Evolutionary conservation across 2,888 invertebrate genomes (phyloP), one percentile per base, ranked within the genome.

Genomic region (Bombyx huttoni): DNA sequence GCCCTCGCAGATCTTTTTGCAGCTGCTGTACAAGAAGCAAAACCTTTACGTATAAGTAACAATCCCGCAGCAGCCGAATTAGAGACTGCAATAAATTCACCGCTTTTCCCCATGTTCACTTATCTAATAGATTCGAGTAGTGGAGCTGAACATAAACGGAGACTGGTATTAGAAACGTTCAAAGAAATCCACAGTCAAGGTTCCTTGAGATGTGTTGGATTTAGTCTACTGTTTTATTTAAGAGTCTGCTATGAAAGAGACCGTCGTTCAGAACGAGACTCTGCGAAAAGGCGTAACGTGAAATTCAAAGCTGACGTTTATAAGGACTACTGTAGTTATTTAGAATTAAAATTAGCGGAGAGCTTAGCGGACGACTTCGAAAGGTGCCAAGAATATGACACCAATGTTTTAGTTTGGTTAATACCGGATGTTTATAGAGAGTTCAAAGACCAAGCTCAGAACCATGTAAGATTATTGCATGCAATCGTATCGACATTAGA

Each of bases 381-480:
- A 90, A 90, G 93, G 57, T 96, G 98, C 75, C 97, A 97, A 78
- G 94, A 96, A 75, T 94, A 94, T 75, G 97, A 97, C 85, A 92
- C 96, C 50, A 91, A 94, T 70, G 91, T 98, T 76, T 92, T 98
- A 79, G 94, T 96, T 70, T 98, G 95, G 92, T 89, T 99, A 64
- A 91, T 98, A 75, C 97, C 98, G 50, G 97, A 97, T 76, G 91
- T 98, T 56, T 98, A 96, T 81, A 92, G 94, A 71, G 96, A 95
- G 81, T 98, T 97, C 79, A 94, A 96, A 70, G 93, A 93, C 63
- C 93, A 94, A 68, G 94, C 95, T 48, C 91, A 96, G 59, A 97
- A 97, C 63, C 97, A 97, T 78, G 92, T 94, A 56, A 94, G 96
- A 69, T 89, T 99, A 58, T 85, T 99, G 62, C 94, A 96, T 74